phyloP scores from a whole-genome alignment of 1,140 invertebrate genomes.

The Epicauta chinensis region DNA sequence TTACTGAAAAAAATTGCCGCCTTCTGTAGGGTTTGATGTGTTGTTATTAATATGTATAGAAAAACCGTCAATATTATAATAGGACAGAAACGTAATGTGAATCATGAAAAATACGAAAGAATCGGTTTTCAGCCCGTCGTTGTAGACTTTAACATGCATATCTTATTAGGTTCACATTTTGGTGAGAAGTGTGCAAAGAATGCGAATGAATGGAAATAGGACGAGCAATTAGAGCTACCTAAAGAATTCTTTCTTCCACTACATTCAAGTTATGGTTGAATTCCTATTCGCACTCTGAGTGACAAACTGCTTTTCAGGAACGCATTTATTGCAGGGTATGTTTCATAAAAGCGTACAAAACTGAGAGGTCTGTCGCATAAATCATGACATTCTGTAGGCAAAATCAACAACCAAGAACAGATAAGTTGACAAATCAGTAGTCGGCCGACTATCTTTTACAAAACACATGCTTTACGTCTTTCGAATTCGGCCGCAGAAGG shows the following conservation, averaged over 20 bases:
- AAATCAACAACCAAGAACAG: constrained; percentile 32
- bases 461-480: constrained; percentile 21
- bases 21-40: background rate
- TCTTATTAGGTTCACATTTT: constrained; percentile 26
- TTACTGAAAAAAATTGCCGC: no score
- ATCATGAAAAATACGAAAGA: background rate
- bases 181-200: constrained; percentile 18
- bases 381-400: constrained; percentile 21
- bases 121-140: constrained; percentile 2
- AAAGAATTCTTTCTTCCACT: constrained; percentile 26
- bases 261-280: constrained; percentile 18
- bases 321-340: constrained; percentile 24
- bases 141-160: constrained; percentile 7
- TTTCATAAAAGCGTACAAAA: constrained; percentile 14
- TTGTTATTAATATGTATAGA: constrained; percentile 16
- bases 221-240: constrained; percentile 21
- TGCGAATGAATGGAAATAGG: constrained; percentile 24
- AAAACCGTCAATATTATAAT: constrained; percentile 12
- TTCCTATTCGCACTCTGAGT: constrained; percentile 21
- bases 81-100: constrained; percentile 4
- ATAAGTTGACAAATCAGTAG: constrained; percentile 32
- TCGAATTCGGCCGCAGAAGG: constrained; percentile 21
- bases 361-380: constrained; percentile 15
- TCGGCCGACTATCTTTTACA: constrained; percentile 24
- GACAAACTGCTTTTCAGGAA: constrained; percentile 24